phyloP scores from a whole-genome alignment of 2,113 vertebrate species.

The Brienomyrus brachyistius region DNA sequence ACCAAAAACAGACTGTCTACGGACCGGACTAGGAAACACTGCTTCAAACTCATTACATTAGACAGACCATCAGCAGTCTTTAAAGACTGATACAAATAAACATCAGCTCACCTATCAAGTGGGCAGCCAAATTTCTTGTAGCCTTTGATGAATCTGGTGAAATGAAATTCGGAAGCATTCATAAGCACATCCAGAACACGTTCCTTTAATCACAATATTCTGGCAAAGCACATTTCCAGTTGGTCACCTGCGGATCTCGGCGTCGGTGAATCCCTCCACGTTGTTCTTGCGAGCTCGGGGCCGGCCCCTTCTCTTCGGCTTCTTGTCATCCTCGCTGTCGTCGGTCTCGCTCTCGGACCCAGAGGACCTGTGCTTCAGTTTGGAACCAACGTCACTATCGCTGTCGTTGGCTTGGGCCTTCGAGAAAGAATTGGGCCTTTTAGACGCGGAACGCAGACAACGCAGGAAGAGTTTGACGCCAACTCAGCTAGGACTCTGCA shows the following conservation, averaged over 20 bases:
- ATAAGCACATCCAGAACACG: background rate
- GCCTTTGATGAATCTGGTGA: constrained; percentile 89
- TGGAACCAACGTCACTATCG: constrained; percentile 88
- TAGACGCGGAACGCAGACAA: background rate
- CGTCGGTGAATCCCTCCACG: constrained; percentile 90
- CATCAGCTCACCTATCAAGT: constrained; percentile 74
- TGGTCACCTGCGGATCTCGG: constrained; percentile 86
- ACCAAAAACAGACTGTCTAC: background rate
- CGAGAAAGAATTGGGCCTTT: background rate
- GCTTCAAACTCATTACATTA: background rate
- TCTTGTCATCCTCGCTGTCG: constrained; percentile 89
- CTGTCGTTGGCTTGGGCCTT: constrained; percentile 92
- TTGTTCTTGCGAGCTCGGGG: constrained; percentile 90
- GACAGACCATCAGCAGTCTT: background rate
- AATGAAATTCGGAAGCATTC: constrained; percentile 1
- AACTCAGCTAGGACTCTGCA: background rate
- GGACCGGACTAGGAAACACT: background rate
- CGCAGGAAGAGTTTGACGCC: background rate
- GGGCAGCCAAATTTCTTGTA: constrained; percentile 98
- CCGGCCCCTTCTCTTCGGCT: constrained; percentile 83
- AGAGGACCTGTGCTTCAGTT: constrained; percentile 83
- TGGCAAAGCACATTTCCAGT: background rate
- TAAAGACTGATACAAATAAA: background rate
- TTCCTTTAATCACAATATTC: background rate
- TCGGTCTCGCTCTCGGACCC: constrained; percentile 92